Evolutionary conservation across 1,140 invertebrate genomes (phyloP), one percentile per base, ranked within the genome.

Genomic region (Drosophila paulistorum): DNA sequence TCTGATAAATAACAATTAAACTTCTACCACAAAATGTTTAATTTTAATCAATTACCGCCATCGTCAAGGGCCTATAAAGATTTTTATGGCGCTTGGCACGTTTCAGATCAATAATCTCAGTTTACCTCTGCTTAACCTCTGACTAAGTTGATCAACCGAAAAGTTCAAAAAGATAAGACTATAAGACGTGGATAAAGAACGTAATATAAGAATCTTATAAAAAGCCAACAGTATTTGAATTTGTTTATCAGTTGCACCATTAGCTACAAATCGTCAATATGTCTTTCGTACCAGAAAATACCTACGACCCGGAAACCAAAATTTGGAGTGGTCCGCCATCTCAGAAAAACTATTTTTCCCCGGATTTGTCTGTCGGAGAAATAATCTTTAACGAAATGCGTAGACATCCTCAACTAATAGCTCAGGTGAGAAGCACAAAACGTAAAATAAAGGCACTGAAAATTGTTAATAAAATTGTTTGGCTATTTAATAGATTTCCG

Each of bases 351-450:
- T 45, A 39, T 7, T 75, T 67, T 23, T 35, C 45, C 14, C 20
- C 48, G 9, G 55, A 78, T 17, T 30, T 61, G 17, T 78, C 68
- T 9, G 20, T 75, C 3, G 76, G 76, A 2, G 74, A 60, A 26
- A 60, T 75, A 10, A 64, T 75, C 6, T 75, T 64, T 35, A 59
- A 75, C 23, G 59, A 75, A 30, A 64, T 78, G 68, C 23, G 17
- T 0, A 62, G 59, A 0, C 63, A 68, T 42, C 72, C 76, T 5
- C 65, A 75, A 13, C 33, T 20, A 3, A 51, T 75, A 37, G 74
- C 62, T 1, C 76, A 78, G 39, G 76, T 75, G 3, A 23, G 9
- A 9, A 23, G 23, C 1, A 11, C 0, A 20, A 51, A 1, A 20
- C 2, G 2, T 51, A 26, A 20, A 1, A 58, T n/a, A 9, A 11